Evolutionary conservation across 2,797 vertebrate genomes (phyloP).

Genomic region (Poeciliopsis presidionis): DNA sequence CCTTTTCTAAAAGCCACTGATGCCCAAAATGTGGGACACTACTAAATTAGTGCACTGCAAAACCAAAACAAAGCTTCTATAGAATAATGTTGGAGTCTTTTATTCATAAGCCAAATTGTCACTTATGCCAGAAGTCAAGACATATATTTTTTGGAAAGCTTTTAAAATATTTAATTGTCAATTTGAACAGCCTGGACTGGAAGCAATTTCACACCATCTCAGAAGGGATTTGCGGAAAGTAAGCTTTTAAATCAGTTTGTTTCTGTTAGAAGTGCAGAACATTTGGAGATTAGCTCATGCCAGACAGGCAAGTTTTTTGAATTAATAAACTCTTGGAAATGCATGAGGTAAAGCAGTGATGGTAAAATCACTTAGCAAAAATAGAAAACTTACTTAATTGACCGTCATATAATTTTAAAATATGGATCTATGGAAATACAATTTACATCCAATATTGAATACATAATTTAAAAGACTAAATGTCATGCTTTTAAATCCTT

Average conservation of each 20-base stretch:
- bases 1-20: slow-evolving; percentile 14
- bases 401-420: slow-evolving; percentile 35
- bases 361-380: slow-evolving; percentile 37
- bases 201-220: slow-evolving; percentile 64
- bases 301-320: slow-evolving; percentile 38
- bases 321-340: slow-evolving; percentile 62
- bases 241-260: slow-evolving; percentile 53
- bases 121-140: slow-evolving; percentile 23
- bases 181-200: slow-evolving; percentile 32
- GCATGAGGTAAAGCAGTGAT: slow-evolving; percentile 23
- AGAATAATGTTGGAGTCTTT: slow-evolving; percentile 4
- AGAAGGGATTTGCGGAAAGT: slow-evolving; percentile 43
- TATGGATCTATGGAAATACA: not conserved
- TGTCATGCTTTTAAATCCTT: not conserved
- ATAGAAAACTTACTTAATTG: slow-evolving; percentile 36
- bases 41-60: not conserved
- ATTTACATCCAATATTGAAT: not conserved
- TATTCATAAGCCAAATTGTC: slow-evolving; percentile 23
- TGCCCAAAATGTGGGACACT: slow-evolving; percentile 1
- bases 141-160: slow-evolving; percentile 17
- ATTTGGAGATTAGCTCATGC: slow-evolving; percentile 34
- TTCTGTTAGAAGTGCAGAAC: slow-evolving; percentile 52
- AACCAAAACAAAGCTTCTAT: not conserved
- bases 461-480: not conserved
- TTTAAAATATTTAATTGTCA: slow-evolving; percentile 20